Evolutionary conservation across 2,888 invertebrate species (phyloP).

Genomic region (Chydorus sphaericus): DNA sequence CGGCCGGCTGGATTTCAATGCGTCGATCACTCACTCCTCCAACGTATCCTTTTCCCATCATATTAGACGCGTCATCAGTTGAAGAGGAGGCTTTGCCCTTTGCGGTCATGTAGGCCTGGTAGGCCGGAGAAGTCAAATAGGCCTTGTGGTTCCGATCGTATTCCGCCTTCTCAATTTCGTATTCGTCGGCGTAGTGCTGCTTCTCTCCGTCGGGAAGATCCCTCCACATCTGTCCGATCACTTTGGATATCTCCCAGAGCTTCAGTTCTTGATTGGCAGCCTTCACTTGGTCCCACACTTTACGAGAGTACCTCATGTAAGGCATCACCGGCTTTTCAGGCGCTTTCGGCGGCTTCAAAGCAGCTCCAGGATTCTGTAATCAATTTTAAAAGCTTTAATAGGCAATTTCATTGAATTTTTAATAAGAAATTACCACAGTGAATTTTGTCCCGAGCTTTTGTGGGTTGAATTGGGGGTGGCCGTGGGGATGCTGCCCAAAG

Average conservation of each 20-base stretch:
- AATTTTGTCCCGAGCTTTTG: constrained; percentile 74
- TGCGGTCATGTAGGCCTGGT: constrained; percentile 77
- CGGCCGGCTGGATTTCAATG: constrained; percentile 91
- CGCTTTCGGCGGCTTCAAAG: constrained; percentile 93
- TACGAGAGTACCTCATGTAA: constrained; percentile 94
- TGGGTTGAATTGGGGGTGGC: constrained; percentile 82
- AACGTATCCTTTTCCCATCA: too few relatives aligned
- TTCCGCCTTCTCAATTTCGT: constrained; percentile 78
- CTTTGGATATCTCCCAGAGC: constrained; percentile 96
- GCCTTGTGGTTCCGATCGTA: constrained; percentile 55
- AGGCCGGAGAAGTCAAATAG: constrained; percentile 57
- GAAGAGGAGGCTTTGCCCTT: constrained; percentile 49
- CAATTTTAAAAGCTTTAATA: constrained; percentile 13
- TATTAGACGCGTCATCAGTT: constrained; percentile 17
- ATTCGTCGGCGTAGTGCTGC: constrained; percentile 85
- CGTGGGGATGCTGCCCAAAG: constrained; percentile 73
- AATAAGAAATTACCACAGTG: constrained; percentile 37
- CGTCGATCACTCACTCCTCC: constrained; percentile 51
- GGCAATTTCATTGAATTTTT: not conserved
- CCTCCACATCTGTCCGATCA: constrained; percentile 96
- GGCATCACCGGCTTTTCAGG: constrained; percentile 98
- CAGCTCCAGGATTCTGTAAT: too few relatives aligned
- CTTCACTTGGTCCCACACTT: constrained; percentile 94
- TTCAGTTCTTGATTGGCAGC: constrained; percentile 88
- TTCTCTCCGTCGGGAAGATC: constrained; percentile 84